Evolutionary conservation across 2,113 vertebrate species (phyloP).

Genomic region (Laticauda colubrina): DNA sequence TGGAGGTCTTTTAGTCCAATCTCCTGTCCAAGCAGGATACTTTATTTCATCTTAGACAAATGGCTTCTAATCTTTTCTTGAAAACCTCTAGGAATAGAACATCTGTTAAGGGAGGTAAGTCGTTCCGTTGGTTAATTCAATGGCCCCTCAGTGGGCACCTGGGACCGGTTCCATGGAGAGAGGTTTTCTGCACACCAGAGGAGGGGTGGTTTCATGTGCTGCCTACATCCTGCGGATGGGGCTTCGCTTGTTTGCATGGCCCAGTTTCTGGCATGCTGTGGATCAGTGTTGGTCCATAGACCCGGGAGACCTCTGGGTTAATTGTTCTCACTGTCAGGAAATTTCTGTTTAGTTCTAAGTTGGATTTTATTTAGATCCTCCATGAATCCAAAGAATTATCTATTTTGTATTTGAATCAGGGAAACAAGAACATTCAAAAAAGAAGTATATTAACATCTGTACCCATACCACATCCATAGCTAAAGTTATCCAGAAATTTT

Average conservation of each 20-base stretch:
- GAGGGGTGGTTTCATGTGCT: no score
- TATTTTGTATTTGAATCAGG: not conserved
- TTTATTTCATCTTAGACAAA: not conserved
- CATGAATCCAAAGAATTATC: not conserved
- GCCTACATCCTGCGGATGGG: no score
- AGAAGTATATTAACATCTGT: not conserved
- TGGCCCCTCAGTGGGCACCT: no score
- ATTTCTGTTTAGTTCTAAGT: not conserved
- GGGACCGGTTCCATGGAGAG: no score
- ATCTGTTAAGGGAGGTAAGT: not conserved
- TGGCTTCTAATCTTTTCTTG: not conserved
- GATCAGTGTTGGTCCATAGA: no score
- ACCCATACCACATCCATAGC: not conserved
- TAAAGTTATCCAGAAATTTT: not conserved
- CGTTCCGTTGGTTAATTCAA: not conserved
- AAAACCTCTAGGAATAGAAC: not conserved
- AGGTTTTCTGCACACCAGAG: no score
- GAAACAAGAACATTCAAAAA: not conserved
- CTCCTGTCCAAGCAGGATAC: not conserved
- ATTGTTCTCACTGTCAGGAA: not conserved
- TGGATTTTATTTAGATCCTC: not conserved
- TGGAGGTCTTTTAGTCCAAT: not conserved
- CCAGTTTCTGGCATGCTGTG: no score
- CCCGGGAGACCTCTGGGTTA: not conserved
- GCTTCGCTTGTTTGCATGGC: no score